Percentiles rank a stretch among this genome's conserved stretches.
Conservation (phyloP, 2,888 invertebrate species). For the Silvanus unidentatus region DNA sequence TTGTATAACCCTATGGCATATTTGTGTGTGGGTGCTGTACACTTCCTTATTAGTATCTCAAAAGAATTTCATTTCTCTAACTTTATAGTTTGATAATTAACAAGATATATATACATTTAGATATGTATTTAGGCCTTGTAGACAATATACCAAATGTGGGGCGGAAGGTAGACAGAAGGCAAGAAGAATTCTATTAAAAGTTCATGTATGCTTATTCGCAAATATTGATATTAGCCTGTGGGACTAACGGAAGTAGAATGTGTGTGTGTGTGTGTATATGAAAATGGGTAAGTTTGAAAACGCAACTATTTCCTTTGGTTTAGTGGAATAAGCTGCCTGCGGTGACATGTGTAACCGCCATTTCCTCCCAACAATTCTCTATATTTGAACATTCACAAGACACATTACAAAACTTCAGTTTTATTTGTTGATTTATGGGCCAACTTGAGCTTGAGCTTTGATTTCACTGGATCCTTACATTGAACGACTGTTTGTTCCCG, state of each 20-base stretch:
- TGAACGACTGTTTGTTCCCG: slow-evolving; percentile 1
- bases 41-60: too few species aligned
- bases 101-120: too few species aligned
- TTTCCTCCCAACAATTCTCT: slow-evolving; percentile 28
- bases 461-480: slow-evolving; percentile 18
- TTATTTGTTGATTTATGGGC: slow-evolving; percentile 32
- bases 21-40: too few species aligned
- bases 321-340: slow-evolving; percentile 11
- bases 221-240: slow-evolving; percentile 22
- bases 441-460: slow-evolving; percentile 31
- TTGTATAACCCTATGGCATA: too few species aligned
- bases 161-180: too few species aligned
- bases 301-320: slow-evolving; percentile 14
- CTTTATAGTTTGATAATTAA: too few species aligned
- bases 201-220: slow-evolving; percentile 9
- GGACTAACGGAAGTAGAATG: slow-evolving; percentile 8
- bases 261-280: neutral
- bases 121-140: too few species aligned
- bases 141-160: too few species aligned
- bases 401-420: slow-evolving; percentile 26
- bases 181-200: too few species aligned
- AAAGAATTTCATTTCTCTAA: too few species aligned
- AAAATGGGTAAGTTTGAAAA: neutral
- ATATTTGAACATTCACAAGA: slow-evolving; percentile 27
- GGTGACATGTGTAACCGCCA: slow-evolving; percentile 25